Base-by-base conservation (phyloP, 2,797 vertebrate genomes). In the Lithobates sylvaticus region DNA sequence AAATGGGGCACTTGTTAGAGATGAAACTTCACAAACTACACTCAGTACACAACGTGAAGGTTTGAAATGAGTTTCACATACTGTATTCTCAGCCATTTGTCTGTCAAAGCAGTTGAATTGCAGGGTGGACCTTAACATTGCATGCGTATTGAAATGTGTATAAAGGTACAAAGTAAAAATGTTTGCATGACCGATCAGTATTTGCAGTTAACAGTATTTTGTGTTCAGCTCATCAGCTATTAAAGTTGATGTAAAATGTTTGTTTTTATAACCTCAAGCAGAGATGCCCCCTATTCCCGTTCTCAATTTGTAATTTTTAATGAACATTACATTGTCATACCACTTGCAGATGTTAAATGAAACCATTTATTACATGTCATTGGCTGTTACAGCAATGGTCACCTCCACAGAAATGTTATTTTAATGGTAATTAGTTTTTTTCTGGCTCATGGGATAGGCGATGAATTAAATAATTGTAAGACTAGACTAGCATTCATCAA, bases 1-100 rank as follows among this genome's bases (percentile, higher is more conserved):
- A 93, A 94, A 94, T 90, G 93, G 93, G 91, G 91, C 93, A 91
- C 90, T 93, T 93, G 92, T 94, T 91, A 94, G 94, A 94, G 94
- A 94, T 93, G 93, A 94, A 91, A 91, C 93, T 92, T 93, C 94
- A 92, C 93, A 94, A 92, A 91, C 91, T 91, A 86, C 93, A 91
- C 91, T 92, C 92, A 92, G 90, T 92, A 93, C 93, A 92, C 94
- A 94, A 94, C 88, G 92, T 90, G 93, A 95, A 95, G 92, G 93
- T 94, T 92, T 93, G 93, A 93, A 69, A 92, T 92, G 89, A 91
- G 89, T 95, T 93, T 93, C 92, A 89, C 92, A 69, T 93, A 92
- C 90, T 93, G 90, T 94, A 91, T 94, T 94, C 94, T 94, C 89
- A 92, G 88, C 89, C 90, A 81, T 80, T 74, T 92, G 64, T 92